These are phyloP conservation scores for Cladopsammia gracilis DNA, from an alignment of 64 coral and sea anemone species.

Conservation along the genomic window DNA sequence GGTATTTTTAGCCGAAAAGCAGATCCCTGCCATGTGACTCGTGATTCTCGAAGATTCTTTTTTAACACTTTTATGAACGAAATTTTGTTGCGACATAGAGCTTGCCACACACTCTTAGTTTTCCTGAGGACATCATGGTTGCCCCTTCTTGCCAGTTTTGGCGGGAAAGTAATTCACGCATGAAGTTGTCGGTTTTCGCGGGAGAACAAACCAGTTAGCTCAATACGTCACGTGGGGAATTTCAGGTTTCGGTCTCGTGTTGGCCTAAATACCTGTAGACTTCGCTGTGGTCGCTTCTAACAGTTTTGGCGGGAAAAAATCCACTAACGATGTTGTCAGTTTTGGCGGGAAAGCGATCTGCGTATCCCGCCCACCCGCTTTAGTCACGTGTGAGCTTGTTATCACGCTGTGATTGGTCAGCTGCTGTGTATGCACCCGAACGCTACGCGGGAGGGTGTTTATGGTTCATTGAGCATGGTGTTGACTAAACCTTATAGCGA, in stretches of 20 bases:
- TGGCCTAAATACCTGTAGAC: not conserved
- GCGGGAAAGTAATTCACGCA: not conserved
- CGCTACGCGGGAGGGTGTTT: not conserved
- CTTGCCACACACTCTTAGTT: too few species aligned
- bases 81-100: too few species aligned
- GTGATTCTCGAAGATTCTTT: too few species aligned
- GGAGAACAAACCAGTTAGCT: too few species aligned
- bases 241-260: too few species aligned
- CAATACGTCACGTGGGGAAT: too few species aligned
- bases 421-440: not conserved
- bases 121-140: too few species aligned
- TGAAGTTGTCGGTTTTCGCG: too few species aligned
- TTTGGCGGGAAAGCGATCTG: conserved; percentile 16
- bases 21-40: too few species aligned
- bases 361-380: not conserved
- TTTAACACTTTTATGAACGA: too few species aligned
- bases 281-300: not conserved
- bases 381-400: not conserved
- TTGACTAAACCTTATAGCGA: not conserved
- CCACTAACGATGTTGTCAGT: not conserved
- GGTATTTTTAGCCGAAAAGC: too few species aligned
- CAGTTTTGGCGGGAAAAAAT: not conserved
- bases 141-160: not conserved
- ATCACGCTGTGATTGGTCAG: not conserved
- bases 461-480: not conserved